Evolutionary conservation across 2,797 vertebrate genomes (phyloP), one percentile per base, ranked within the genome.

Genomic region (Sebastes cheni): DNA sequence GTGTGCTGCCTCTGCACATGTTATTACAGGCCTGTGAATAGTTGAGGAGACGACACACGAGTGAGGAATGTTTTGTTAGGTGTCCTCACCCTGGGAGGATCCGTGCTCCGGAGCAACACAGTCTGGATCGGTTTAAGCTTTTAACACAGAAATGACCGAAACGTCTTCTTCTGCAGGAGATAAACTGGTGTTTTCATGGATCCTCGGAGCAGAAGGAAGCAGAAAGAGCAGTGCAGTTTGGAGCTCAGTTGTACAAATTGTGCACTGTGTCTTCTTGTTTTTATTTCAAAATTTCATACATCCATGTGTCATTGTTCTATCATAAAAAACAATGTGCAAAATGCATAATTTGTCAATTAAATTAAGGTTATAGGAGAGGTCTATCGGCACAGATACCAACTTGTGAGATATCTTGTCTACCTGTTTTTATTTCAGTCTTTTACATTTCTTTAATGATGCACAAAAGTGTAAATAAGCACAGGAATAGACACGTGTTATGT

Each of bases 71-170:
- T 83, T 70, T 39, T 39, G 34, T 16, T 66, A 32, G 67, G 64
- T 75, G 76, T 90, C 76, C 71, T 89, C 77, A n/a, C 77, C 39
- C 79, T 85, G 84, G 86, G 81, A 68, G 88, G 79, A 82, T 86
- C 86, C 77, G 56, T 16, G 25, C 5, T 61, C 1, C 13, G 0
- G 56, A 72, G 29, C 1, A 59, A 34, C 32, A 10, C 27, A 4
- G n/a, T 34, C 69, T 65, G 69, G 64, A 64, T 56, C 46, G 3
- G 16, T 34, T 46, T n/a, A 13, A 2, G 10, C 0, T 46, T 22
- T 27, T 16, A 54, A 54, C 42, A 52, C 20, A 29, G 27, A 30
- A 61, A 30, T 6, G 2, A 55, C 7, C 0, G 3, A 6, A 32
- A 58, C 42, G 5, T 59, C 6, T 12, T 4, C 4, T 8, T 60